Conservation (phyloP, 1,140 invertebrate genomes). For the Galleria mellonella region DNA sequence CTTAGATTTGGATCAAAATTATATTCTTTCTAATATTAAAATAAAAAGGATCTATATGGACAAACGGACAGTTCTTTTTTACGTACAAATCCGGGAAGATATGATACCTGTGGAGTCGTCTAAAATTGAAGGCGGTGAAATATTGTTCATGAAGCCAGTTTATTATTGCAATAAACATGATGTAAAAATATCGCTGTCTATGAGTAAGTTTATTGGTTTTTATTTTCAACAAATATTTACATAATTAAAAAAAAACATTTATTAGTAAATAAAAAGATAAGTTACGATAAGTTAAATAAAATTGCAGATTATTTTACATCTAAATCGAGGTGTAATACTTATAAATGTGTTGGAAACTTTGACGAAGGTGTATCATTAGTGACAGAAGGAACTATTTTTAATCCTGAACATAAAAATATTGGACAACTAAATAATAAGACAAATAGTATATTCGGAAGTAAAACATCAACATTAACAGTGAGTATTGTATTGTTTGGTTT, state of each 20-base stretch:
- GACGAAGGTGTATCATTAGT: slow-evolving; percentile 54
- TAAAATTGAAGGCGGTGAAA: slow-evolving; percentile 33
- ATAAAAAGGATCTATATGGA: slow-evolving; percentile 46
- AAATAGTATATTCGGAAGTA: too few relatives aligned
- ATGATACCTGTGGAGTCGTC: slow-evolving; percentile 35
- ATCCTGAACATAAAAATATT: slow-evolving; percentile 9
- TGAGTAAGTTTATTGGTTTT: too few relatives aligned
- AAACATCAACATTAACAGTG: too few relatives aligned
- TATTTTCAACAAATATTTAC: too few relatives aligned
- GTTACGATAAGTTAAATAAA: too few relatives aligned
- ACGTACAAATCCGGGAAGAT: slow-evolving; percentile 30
- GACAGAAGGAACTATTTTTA: slow-evolving; percentile 17
- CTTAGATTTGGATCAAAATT: too few relatives aligned
- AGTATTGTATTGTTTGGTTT: too few relatives aligned
- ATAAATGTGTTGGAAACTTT: slow-evolving; percentile 52
- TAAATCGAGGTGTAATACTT: slow-evolving; percentile 22
- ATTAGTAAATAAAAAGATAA: too few relatives aligned
- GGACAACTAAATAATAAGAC: too few relatives aligned
- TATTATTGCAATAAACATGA: slow-evolving; percentile 40
- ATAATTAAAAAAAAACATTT: too few relatives aligned
- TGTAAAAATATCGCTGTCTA: slow-evolving; percentile 10
- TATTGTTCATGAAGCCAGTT: slow-evolving; percentile 49
- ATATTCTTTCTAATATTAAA: slow-evolving; percentile 25
- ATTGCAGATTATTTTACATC: slow-evolving; percentile 24
- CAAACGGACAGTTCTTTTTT: slow-evolving; percentile 28